Evolutionary conservation across 2,113 vertebrate genomes (phyloP), one percentile per base, ranked within the genome.

Genomic region (Carlito syrichta): DNA sequence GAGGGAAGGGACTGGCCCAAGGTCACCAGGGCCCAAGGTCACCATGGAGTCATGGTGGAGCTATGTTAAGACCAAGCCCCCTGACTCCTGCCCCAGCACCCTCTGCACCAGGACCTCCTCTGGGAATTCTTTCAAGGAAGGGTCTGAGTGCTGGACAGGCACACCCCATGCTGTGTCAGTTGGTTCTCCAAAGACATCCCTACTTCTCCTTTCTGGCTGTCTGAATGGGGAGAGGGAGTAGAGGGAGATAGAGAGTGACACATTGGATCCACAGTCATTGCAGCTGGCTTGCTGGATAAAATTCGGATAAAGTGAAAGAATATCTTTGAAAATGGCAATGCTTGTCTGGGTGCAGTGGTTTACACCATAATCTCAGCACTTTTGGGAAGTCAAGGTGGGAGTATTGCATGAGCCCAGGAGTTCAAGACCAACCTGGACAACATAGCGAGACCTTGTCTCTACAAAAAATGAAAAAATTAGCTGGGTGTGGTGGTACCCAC

Each of bases 241-340:
- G 2, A 45, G 71, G 12, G 23, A 54, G 60, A 82, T n/a, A 86
- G 12, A 45, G 30, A 50, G 27, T 45, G 40, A 63, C 38, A 69
- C 9, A 63, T 32, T 96, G 48, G 50, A 54, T 62, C 58, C 35
- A 54, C 66, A 77, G 56, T 68, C 48, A 22, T 23, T 35, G 48
- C 23, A 52, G 71, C 62, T 87, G 76, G n/a, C 20, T 38, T 85
- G 56, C 89, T 77, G 69, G 56, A n/a, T 40, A 77, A 50, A 73
- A 13, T 43, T 74, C 60, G 60, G 38, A 40, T 62, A 56, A 73
- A 91, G 50, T 35, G 60, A 74, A 68, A 88, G 68, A 45, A 85
- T 38, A 7, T 25, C 27, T 81, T 32, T 69, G 86, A 96, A 90
- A 56, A 68, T 58, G 60, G 45, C 23, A 63, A 63, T 3, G 85